These are phyloP conservation scores for Coregonus suidteri DNA, from an alignment of 2,797 vertebrate species.

Conservation along the genomic window DNA sequence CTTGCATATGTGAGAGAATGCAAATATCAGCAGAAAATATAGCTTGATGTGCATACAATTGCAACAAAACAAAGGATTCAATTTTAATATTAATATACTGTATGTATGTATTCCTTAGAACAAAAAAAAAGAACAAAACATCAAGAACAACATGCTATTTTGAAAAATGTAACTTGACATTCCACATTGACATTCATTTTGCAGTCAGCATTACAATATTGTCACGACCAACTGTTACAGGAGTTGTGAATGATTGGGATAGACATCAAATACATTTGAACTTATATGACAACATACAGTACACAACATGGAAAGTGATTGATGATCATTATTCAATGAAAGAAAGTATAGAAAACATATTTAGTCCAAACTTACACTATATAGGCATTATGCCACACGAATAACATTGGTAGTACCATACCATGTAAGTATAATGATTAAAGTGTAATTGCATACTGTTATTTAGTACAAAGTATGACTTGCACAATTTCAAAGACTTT, in stretches of 20 bases:
- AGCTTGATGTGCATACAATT: constrained; percentile 50
- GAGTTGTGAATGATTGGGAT: background rate
- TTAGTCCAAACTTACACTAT: too few species aligned
- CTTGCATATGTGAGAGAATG: constrained; percentile 29
- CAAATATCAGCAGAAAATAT: constrained; percentile 50
- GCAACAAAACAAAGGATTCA: constrained; percentile 34
- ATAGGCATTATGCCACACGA: too few species aligned
- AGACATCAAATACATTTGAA: background rate
- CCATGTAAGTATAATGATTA: too few species aligned
- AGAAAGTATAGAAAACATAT: too few species aligned
- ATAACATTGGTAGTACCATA: too few species aligned
- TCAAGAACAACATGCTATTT: constrained; percentile 33
- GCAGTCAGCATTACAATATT: background rate
- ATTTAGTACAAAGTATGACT: too few species aligned
- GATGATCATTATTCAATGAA: background rate
- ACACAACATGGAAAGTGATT: background rate
- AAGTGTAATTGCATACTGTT: too few species aligned
- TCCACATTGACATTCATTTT: background rate
- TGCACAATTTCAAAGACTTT: too few species aligned
- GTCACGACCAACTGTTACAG: background rate
- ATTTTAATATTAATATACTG: constrained; percentile 30
- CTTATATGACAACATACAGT: background rate
- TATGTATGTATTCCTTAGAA: constrained; percentile 35
- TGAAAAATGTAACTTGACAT: background rate
- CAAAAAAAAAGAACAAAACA: constrained; percentile 40